phyloP scores from a whole-genome alignment of 1,140 invertebrate species.

The Portunus trituberculatus region DNA sequence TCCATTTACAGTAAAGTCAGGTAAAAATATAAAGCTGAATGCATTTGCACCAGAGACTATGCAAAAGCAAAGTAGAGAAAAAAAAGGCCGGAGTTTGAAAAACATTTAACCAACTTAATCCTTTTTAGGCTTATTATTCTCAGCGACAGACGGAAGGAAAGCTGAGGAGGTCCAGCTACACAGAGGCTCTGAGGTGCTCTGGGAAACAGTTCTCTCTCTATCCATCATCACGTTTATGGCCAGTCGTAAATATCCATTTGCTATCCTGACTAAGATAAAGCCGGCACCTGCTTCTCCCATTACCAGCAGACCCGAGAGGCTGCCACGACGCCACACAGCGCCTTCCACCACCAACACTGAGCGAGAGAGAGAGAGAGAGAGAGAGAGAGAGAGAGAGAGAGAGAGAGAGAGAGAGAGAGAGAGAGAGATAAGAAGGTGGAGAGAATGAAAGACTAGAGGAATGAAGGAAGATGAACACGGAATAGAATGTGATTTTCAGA shows the following conservation, averaged over 20 bases:
- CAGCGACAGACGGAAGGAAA: neutral
- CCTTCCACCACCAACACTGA: no score
- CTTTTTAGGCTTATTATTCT: neutral
- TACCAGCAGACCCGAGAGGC: neutral
- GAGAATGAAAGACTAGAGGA: neutral
- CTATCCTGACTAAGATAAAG: neutral
- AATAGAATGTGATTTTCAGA: no score
- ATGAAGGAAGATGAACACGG: no score
- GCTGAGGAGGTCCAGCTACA: neutral
- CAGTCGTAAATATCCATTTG: neutral
- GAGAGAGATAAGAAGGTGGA: neutral
- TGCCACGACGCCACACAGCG: neutral
- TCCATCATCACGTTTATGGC: slow-evolving; percentile 2
- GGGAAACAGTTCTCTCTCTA: neutral
- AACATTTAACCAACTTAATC: neutral
- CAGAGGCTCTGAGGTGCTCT: neutral
- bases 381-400: neutral
- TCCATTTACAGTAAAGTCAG: no score
- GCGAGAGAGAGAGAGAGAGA: neutral
- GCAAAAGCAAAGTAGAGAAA: no score
- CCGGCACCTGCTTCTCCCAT: neutral
- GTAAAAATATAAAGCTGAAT: no score
- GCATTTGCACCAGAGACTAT: no score
- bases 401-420: slow-evolving; percentile 1
- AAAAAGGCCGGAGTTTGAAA: no score